Base-by-base conservation (phyloP, 2,113 vertebrate genomes). In the Sceloporus undulatus region DNA sequence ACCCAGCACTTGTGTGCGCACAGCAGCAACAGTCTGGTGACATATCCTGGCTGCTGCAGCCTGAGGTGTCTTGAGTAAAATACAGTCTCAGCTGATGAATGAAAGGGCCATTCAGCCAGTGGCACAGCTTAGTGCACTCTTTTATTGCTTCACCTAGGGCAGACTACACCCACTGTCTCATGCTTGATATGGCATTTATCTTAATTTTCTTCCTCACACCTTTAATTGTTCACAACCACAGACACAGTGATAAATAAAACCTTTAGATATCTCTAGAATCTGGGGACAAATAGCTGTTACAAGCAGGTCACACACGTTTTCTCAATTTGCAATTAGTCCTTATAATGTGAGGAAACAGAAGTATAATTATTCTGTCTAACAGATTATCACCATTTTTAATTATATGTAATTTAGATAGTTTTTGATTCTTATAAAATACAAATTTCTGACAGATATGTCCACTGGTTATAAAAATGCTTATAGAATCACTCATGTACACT, bases 401-500 rank as follows among this genome's bases (percentile, higher is more conserved):
- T 29, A 38, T 79, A 29, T 66, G 6, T 0, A 16, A 70, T 23
- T 0, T 75, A 10, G 90, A 62, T 38, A 65, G 42, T 79, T 34
- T 1, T 71, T 2, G 0, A 65, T 23, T 21, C 16, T 38, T 87
- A 85, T 3, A 0, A 52, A 52, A 38, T 0, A 0, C 62, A 73
- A 52, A n/a, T 73, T 80, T 92, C 82, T 89, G 71, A 27, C 25
- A 38, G 82, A 74, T 62, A 25, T 38, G 11, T 23, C 79, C 48
- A 79, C 59, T 1, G 70, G 13, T 59, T 73, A 27, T 6, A 79
- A 59, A 70, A 54, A 19, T 23, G 78, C 38, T 34, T 74, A 91
- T 16, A 82, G 65, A 29, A 79, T 40, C 85, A 91, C 89, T 89
- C 40, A 77, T 14, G 79, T n/a, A 8, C 68, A 83, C 65, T 88